Evolutionary conservation across 2,113 vertebrate genomes (phyloP).

Genomic region (Theropithecus gelada): DNA sequence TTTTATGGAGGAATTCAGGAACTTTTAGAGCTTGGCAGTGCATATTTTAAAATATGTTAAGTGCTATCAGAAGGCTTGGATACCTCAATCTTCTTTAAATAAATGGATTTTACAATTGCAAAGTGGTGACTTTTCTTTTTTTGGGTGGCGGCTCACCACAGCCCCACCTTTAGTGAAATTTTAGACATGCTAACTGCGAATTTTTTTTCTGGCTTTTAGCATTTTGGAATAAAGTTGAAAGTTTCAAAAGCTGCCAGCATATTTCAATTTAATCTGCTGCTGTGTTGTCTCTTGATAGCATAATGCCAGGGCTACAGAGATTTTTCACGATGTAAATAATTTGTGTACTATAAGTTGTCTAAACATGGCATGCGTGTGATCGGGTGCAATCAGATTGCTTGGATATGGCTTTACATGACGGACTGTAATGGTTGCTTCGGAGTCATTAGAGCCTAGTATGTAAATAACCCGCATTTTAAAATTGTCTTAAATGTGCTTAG

Average conservation of each 20-base stretch:
- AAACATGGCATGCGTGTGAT: not conserved
- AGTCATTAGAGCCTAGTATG: constrained; percentile 62
- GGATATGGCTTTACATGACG: constrained; percentile 50
- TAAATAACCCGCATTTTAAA: constrained; percentile 74
- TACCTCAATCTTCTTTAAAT: constrained; percentile 54
- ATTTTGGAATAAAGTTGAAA: constrained; percentile 49
- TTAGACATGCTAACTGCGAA: constrained; percentile 21
- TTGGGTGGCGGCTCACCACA: constrained; percentile 15
- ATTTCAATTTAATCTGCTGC: constrained; percentile 57
- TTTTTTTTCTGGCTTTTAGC: constrained; percentile 31
- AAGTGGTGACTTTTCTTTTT: constrained; percentile 19
- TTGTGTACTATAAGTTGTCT: constrained; percentile 63
- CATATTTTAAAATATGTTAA: constrained; percentile 68
- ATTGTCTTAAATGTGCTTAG: constrained; percentile 55
- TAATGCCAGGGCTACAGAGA: constrained; percentile 45
- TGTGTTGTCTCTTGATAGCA: constrained; percentile 34
- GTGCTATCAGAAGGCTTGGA: constrained; percentile 45
- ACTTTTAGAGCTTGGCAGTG: constrained; percentile 57
- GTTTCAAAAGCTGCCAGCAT: constrained; percentile 48
- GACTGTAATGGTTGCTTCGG: constrained; percentile 52
- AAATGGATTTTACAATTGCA: constrained; percentile 64
- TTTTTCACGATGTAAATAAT: constrained; percentile 61
- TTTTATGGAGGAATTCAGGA: constrained; percentile 36
- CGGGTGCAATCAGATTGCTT: constrained; percentile 48
- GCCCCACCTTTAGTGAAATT: constrained; percentile 50